phyloP scores from a whole-genome alignment of 2,888 invertebrate species.

The Bhutanitis thaidina region DNA sequence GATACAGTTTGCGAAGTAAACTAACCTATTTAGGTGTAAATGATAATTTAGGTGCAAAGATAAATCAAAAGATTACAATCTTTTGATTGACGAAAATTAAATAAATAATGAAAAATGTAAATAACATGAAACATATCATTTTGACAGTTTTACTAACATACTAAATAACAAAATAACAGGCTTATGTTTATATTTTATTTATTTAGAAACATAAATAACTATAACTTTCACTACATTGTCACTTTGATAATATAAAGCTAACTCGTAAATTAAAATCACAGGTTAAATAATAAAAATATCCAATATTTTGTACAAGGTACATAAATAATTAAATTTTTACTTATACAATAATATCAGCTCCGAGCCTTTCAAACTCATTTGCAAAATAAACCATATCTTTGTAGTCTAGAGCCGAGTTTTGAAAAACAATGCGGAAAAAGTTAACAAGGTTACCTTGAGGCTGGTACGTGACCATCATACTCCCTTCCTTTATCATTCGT shows the following conservation, averaged over 20 bases:
- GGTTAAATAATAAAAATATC: slow-evolving; percentile 42
- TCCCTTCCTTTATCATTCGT: slow-evolving; percentile 95
- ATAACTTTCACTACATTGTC: slow-evolving; percentile 13
- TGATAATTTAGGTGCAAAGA: too few relatives aligned
- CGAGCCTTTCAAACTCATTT: slow-evolving; percentile 92
- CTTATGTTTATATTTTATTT: background rate
- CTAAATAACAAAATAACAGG: too few relatives aligned
- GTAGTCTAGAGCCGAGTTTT: slow-evolving; percentile 91
- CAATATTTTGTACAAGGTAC: slow-evolving; percentile 31
- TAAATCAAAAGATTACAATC: too few relatives aligned
- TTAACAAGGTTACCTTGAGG: slow-evolving; percentile 91
- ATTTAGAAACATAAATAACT: slow-evolving; percentile 16
- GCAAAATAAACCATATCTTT: slow-evolving; percentile 93
- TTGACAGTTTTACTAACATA: too few relatives aligned
- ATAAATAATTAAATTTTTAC: slow-evolving; percentile 25
- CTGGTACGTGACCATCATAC: slow-evolving; percentile 98
- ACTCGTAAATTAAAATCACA: slow-evolving; percentile 53
- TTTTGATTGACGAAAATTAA: too few relatives aligned
- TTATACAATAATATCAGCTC: slow-evolving; percentile 79
- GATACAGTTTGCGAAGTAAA: background rate
- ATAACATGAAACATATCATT: too few relatives aligned
- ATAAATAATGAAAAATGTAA: too few relatives aligned
- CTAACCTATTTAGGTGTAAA: background rate
- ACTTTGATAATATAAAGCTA: slow-evolving; percentile 24
- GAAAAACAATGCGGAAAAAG: slow-evolving; percentile 96